phyloP scores from a whole-genome alignment of 1,140 invertebrate species.

The Caerostris darwini region DNA sequence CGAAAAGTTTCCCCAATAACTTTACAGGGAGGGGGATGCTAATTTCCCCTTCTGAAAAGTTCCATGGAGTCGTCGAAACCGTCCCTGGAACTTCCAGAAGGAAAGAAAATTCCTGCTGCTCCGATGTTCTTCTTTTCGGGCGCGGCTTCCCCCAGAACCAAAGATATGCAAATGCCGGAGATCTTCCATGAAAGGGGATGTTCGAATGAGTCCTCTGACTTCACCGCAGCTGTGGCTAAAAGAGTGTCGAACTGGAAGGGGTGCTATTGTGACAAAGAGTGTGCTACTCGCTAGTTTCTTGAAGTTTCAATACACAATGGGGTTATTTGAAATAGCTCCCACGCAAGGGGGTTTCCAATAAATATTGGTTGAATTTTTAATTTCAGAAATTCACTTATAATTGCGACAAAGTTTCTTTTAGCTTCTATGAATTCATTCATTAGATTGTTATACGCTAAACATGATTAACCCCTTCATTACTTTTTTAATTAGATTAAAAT shows the following conservation, averaged over 20 bases:
- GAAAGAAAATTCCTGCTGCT: slow-evolving; percentile 11
- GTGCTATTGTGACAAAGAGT: neutral
- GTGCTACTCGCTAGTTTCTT: neutral
- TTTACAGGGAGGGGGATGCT: neutral
- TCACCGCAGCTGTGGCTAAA: neutral
- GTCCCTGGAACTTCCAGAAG: neutral
- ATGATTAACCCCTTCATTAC: no score
- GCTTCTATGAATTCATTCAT: no score
- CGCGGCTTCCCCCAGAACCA: neutral
- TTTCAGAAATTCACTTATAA: no score
- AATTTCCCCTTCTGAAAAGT: neutral
- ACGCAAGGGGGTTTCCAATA: no score
- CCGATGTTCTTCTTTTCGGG: neutral
- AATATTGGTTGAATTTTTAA: no score
- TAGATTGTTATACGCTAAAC: no score
- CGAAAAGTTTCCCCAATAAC: slow-evolving; percentile 45
- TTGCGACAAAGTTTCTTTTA: no score
- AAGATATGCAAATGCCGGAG: slow-evolving; percentile 29
- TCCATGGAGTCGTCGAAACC: neutral
- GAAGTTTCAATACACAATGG: neutral
- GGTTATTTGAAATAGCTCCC: no score
- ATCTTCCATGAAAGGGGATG: neutral
- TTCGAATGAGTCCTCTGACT: neutral
- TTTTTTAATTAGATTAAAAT: no score
- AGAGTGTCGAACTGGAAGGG: neutral